These are phyloP conservation scores for Drosophila suboccidentalis DNA, from an alignment of 2,888 invertebrate species.

Conservation along the genomic window DNA sequence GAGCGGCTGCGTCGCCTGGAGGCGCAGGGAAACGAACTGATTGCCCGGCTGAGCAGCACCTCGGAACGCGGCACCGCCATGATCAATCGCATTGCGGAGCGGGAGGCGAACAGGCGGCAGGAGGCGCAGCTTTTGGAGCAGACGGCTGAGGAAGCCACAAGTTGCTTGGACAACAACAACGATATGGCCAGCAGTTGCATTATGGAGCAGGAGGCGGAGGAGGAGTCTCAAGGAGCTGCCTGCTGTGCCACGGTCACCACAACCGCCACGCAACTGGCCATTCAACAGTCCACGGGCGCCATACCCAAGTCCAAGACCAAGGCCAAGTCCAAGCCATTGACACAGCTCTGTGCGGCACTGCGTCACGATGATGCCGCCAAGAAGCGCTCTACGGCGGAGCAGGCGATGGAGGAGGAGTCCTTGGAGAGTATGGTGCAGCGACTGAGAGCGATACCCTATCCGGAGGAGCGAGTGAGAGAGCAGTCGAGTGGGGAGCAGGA, in stretches of 20 bases:
- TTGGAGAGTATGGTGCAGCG: conserved; percentile 83
- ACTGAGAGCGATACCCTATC: conserved; percentile 79
- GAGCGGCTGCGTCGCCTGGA: conserved; percentile 88
- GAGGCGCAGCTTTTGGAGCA: conserved; percentile 63
- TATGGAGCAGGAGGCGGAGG: conserved; percentile 63
- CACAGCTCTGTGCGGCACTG: conserved; percentile 75
- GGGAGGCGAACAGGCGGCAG: conserved; percentile 75
- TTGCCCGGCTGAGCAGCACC: conserved; percentile 84
- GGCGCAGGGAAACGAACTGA: conserved; percentile 92
- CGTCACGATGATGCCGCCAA: conserved; percentile 59
- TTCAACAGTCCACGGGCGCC: conserved; percentile 60
- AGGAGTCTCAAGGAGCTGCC: conserved; percentile 39
- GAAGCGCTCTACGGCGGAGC: conserved; percentile 44
- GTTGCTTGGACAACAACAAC: conserved; percentile 47
- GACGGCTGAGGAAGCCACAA: conserved; percentile 48
- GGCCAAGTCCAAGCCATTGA: conserved; percentile 54
- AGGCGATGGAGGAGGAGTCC: conserved; percentile 42
- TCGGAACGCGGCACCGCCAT: conserved; percentile 82
- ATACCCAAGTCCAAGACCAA: conserved; percentile 48
- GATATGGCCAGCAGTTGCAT: conserved; percentile 77
- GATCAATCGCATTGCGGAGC: conserved; percentile 81
- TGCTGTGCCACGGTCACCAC: conserved; percentile 78
- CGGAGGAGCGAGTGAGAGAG: conserved; percentile 30
- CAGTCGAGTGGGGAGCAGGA: background rate
- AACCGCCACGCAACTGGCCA: conserved; percentile 78